A percentile compares a stretch with the other conserved stretches of the same genome.
Evolutionary conservation across 1,140 invertebrate species (phyloP).

Genomic region (Tenebrio molitor): DNA sequence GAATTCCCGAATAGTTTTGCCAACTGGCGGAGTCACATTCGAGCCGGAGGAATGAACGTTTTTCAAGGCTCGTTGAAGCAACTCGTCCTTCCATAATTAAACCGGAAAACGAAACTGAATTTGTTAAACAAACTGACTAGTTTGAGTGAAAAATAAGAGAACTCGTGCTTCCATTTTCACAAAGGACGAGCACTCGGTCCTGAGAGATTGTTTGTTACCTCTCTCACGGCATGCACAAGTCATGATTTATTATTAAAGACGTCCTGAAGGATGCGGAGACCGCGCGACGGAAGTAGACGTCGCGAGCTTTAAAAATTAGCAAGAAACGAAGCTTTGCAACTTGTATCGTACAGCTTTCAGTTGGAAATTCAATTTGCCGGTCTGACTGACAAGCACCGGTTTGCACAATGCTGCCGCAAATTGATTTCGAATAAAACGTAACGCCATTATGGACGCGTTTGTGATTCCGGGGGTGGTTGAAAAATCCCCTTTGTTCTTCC

Average conservation of each 20-base stretch:
- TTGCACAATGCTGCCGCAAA: background rate
- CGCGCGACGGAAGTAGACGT: background rate
- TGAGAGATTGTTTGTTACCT: background rate
- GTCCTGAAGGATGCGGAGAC: slow-evolving; percentile 1
- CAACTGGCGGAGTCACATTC: too few species aligned
- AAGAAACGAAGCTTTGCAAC: background rate
- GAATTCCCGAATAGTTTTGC: too few species aligned
- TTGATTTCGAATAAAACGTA: slow-evolving; percentile 20
- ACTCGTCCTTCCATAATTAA: too few species aligned
- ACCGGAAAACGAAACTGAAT: too few species aligned
- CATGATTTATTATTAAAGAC: slow-evolving; percentile 31
- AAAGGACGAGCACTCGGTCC: slow-evolving; percentile 15
- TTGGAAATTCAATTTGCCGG: too few species aligned
- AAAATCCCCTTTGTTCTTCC: slow-evolving; percentile 1
- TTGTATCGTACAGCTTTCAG: too few species aligned
- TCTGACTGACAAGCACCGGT: too few species aligned
- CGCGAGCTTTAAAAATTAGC: background rate
- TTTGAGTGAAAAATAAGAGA: too few species aligned
- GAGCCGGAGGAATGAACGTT: too few species aligned
- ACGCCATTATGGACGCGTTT: background rate
- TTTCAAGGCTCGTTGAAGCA: too few species aligned
- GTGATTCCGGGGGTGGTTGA: background rate
- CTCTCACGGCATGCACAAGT: background rate
- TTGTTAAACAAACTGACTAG: too few species aligned
- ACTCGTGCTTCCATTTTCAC: too few species aligned